Conservation (phyloP, 2,888 invertebrate genomes). For the Epsilonema sp. region DNA sequence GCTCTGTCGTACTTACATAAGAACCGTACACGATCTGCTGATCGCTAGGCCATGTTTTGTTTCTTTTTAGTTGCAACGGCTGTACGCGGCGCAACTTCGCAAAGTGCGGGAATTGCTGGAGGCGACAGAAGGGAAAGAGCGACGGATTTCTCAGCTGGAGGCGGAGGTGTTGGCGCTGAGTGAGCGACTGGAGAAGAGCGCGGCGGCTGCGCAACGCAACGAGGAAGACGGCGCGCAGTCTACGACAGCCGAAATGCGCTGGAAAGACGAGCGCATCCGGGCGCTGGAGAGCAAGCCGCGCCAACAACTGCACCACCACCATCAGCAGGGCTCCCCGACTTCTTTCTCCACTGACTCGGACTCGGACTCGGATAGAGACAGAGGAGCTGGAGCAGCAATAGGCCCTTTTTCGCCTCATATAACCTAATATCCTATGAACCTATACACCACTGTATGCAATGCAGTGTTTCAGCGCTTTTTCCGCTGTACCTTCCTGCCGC, state of each 20-base stretch:
- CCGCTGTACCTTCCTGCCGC: background rate
- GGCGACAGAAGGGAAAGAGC: conserved; percentile 27
- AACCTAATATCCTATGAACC: too few relatives aligned
- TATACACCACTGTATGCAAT: too few relatives aligned
- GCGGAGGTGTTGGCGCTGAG: conserved; percentile 18
- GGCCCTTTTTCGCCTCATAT: background rate
- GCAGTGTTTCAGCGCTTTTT: background rate
- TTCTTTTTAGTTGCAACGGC: conserved; percentile 26
- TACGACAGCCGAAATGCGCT: conserved; percentile 18
- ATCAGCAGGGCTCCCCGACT: too few relatives aligned
- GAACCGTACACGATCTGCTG: background rate
- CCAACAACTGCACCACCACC: too few relatives aligned
- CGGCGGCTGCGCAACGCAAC: conserved; percentile 11
- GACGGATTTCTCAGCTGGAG: conserved; percentile 30
- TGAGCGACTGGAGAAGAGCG: conserved; percentile 11
- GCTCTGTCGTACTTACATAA: too few relatives aligned
- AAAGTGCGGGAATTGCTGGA: conserved; percentile 28
- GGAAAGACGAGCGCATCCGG: conserved; percentile 19
- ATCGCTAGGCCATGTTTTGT: background rate
- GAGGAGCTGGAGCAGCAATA: background rate
- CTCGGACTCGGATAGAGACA: too few relatives aligned
- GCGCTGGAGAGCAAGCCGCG: conserved; percentile 13
- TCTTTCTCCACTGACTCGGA: too few relatives aligned
- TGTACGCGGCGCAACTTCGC: conserved; percentile 27
- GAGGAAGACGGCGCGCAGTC: conserved; percentile 15